Evolutionary conservation across 2,113 vertebrate genomes (phyloP).

Genomic region (Porphyrio hochstetteri): DNA sequence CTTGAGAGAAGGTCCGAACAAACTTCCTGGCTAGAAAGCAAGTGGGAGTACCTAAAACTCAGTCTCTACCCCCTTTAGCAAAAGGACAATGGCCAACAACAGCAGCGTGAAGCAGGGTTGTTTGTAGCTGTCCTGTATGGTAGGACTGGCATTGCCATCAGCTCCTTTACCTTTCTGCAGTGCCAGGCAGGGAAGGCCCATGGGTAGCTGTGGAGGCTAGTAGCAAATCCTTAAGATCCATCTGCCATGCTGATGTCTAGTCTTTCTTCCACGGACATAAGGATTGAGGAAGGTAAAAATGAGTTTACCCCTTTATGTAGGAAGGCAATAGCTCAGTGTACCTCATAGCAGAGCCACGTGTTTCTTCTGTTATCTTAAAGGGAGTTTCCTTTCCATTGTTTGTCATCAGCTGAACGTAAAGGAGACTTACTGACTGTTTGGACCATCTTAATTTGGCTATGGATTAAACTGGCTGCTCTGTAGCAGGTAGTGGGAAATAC

Average conservation of each 20-base stretch:
- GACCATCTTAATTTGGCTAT: not conserved
- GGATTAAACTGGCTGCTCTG: not conserved
- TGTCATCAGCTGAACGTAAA: not conserved
- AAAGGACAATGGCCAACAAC: not conserved
- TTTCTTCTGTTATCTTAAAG: not conserved
- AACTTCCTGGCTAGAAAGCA: not conserved
- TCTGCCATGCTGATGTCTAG: not conserved
- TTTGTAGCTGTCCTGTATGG: not conserved
- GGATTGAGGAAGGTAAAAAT: not conserved
- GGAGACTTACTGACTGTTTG: not conserved
- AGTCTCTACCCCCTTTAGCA: not conserved
- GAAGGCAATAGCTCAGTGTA: not conserved
- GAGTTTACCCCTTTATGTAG: not conserved
- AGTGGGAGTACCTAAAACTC: not conserved
- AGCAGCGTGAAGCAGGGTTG: not conserved
- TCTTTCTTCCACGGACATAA: not conserved
- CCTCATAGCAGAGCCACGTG: not conserved
- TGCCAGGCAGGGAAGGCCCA: not conserved
- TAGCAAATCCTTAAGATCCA: not conserved
- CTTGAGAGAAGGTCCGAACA: not conserved
- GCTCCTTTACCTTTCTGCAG: not conserved
- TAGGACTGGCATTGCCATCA: not conserved
- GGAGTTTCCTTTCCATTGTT: not conserved
- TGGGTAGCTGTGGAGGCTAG: not conserved
- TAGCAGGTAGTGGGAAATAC: not conserved